A percentile compares a stretch with the other conserved stretches of the same genome.
These are phyloP conservation scores for Piprites chloris DNA, from an alignment of 2,113 vertebrate species.

Conservation along the genomic window DNA sequence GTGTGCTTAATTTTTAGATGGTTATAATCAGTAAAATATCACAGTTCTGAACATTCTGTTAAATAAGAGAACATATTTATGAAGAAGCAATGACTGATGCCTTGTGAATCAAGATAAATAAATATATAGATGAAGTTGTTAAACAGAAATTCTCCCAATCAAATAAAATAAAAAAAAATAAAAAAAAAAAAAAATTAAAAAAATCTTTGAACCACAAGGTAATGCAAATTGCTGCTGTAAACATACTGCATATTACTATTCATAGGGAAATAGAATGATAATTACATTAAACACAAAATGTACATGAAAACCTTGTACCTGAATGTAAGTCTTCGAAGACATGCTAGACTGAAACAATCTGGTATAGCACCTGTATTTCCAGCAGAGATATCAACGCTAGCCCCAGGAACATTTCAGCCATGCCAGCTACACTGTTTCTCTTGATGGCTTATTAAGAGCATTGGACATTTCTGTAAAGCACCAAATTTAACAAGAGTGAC, in stretches of 20 bases:
- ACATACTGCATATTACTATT: not conserved
- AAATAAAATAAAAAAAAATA: not conserved
- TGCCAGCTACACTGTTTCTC: not conserved
- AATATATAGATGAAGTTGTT: not conserved
- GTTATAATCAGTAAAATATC: not conserved
- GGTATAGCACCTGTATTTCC: not conserved
- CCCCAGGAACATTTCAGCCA: not conserved
- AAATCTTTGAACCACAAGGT: not conserved
- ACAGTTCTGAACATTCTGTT: not conserved
- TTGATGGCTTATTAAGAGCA: not conserved
- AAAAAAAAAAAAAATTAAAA: no score
- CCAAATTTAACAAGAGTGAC: not conserved
- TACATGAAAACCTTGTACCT: not conserved
- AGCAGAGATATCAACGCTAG: not conserved
- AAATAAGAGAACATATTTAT: not conserved
- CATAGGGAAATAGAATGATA: not conserved
- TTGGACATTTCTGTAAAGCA: not conserved
- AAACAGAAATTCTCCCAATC: not conserved
- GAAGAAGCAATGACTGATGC: not conserved
- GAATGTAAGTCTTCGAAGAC: not conserved
- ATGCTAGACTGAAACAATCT: not conserved
- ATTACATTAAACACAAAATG: not conserved
- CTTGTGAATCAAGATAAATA: not conserved
- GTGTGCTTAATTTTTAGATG: not conserved
- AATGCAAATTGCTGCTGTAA: not conserved